Conservation (phyloP, 2,888 invertebrate species). For the Cactoblastis cactorum region DNA sequence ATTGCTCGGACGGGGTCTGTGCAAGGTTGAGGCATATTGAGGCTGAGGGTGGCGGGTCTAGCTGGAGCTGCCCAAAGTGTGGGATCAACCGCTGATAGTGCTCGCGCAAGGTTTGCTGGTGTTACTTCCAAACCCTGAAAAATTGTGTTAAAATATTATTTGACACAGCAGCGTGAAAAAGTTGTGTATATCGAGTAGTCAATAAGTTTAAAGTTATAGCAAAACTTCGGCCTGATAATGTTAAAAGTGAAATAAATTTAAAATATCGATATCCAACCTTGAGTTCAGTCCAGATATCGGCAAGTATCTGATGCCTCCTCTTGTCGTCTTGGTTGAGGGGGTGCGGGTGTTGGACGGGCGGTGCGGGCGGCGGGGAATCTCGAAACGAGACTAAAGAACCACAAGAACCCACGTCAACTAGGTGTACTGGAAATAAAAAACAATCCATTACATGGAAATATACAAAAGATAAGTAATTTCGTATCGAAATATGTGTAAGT, state of each 20-base stretch:
- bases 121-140: constrained; percentile 80
- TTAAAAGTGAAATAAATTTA: not conserved
- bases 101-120: constrained; percentile 80
- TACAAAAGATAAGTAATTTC: too few species aligned
- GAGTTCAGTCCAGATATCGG: constrained; percentile 82
- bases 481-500: not conserved
- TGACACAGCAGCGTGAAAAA: not conserved
- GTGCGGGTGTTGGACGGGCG: constrained; percentile 65
- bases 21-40: constrained; percentile 81
- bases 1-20: constrained; percentile 53
- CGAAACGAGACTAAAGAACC: constrained; percentile 73
- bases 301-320: constrained; percentile 81
- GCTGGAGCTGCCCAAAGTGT: constrained; percentile 84
- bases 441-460: not conserved
- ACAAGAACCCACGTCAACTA: constrained; percentile 69
- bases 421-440: constrained; percentile 51
- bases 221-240: too few species aligned
- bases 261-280: constrained; percentile 50
- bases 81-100: constrained; percentile 82
- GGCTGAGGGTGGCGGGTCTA: constrained; percentile 84
- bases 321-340: constrained; percentile 81
- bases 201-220: too few species aligned
- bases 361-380: constrained; percentile 68
- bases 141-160: not conserved
- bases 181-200: too few species aligned